Conservation (phyloP, 1,140 invertebrate genomes). For the Temnothorax longispinosus region DNA sequence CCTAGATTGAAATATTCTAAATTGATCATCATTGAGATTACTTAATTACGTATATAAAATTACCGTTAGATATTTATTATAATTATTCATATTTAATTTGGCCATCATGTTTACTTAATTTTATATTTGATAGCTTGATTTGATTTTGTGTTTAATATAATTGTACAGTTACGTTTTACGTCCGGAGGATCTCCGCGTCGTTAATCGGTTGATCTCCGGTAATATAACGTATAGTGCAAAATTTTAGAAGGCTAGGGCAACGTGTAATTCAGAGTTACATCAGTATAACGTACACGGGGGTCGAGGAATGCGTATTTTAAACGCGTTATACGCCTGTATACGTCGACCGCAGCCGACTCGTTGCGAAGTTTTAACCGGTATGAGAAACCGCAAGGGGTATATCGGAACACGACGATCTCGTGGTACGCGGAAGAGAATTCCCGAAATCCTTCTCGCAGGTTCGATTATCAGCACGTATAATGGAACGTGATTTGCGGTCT, state of each 20-base stretch:
- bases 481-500: conserved; percentile 75
- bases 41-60: conserved; percentile 19
- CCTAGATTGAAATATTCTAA: not conserved
- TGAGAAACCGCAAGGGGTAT: conserved; percentile 65
- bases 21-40: not conserved
- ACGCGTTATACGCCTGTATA: conserved; percentile 26
- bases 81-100: not conserved
- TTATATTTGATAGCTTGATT: not conserved
- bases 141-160: not conserved
- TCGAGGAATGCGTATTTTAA: conserved; percentile 47
- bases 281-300: not conserved
- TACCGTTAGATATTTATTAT: not conserved
- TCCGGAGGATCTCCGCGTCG: not conserved
- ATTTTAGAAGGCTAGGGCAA: not conserved
- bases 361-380: conserved; percentile 51
- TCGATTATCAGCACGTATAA: conserved; percentile 70
- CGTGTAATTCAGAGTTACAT: conserved; percentile 27
- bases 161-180: not conserved
- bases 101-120: not conserved
- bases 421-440: conserved; percentile 74
- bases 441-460: conserved; percentile 69
- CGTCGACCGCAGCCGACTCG: conserved; percentile 56
- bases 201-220: not conserved
- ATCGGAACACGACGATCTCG: conserved; percentile 53
- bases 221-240: not conserved